These are phyloP conservation scores for Cervus canadensis DNA, from an alignment of 2,113 vertebrate genomes.

Conservation along the genomic window DNA sequence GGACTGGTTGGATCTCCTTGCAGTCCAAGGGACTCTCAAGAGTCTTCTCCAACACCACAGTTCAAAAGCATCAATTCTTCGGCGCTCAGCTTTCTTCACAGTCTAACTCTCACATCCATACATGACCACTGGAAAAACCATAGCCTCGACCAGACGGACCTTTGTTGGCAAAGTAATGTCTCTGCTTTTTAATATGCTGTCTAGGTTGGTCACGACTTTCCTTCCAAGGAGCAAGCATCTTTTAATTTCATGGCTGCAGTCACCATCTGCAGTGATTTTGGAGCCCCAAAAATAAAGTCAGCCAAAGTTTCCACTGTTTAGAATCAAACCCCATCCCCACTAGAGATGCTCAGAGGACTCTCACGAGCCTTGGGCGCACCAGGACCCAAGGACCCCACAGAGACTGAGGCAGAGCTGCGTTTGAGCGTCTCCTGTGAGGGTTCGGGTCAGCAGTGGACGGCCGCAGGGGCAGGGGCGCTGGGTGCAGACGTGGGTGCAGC, in stretches of 20 bases:
- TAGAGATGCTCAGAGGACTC: background rate
- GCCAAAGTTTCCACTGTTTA: background rate
- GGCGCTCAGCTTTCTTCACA: rapidly evolving
- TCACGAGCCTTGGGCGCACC: background rate
- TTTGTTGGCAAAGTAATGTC: background rate
- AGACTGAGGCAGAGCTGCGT: background rate
- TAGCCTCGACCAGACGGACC: background rate
- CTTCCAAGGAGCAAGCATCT: background rate
- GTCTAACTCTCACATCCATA: background rate
- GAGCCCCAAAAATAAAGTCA: rapidly evolving
- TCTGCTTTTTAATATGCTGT: background rate
- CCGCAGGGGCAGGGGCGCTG: background rate
- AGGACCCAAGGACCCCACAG: background rate
- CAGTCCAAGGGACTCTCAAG: background rate
- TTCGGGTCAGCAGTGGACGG: rapidly evolving
- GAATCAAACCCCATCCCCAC: background rate
- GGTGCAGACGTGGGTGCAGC: background rate
- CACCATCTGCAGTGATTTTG: background rate
- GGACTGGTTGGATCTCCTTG: background rate
- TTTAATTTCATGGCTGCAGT: background rate
- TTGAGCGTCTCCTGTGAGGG: background rate
- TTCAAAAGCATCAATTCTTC: background rate
- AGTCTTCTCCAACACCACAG: background rate
- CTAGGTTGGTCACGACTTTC: background rate
- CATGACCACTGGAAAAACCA: background rate